Evolutionary conservation across 2,888 invertebrate species (phyloP), one percentile per base, ranked within the genome.

Genomic region (Buathra laborator): DNA sequence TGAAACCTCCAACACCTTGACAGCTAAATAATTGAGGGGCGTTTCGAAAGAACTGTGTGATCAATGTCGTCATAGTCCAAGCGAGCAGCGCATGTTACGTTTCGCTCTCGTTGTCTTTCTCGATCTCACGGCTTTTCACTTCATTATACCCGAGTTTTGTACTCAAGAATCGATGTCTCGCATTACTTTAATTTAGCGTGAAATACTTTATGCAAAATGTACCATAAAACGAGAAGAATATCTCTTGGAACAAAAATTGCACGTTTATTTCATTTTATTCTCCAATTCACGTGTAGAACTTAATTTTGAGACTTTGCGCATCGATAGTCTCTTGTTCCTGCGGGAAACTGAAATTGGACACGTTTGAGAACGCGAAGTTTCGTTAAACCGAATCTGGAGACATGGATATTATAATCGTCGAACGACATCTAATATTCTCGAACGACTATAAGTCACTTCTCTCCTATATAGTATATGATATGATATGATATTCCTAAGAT

Each of bases 1-100:
- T 10, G 44, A 10, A 66, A 70, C 77, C 62, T 71, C 74, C 70
- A 68, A 75, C 84, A 84, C 81, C 75, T 37, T 66, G 86, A 84
- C 86, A 86, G 86, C 75, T 86, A 81, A 84, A 84, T 84, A 86
- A 86, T 86, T 71, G 86, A 78, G 68, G 81, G 71, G 37, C 71
- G 75, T 80, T 71, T 46, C 64, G 78, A 66, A 78, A 51, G 64
- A 70, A 74, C 70, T 81, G 66, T 46, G 80, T 79, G 81, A 86
- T 86, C 77, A 84, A 86, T 84, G 81, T 59, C 86, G 81, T 86
- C 75, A 81, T 84, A 74, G 75, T 68, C 68, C 68, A 67, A 68
- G 51, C 70, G 14, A 76, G 64, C 43, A 76, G 64, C 43, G 43
- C 68, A 59, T 24, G 32, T n/a, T 59, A 59, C 56, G 51, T 67